phyloP scores from a whole-genome alignment of 2,888 invertebrate genomes.

The Chalcosyrphus nemorum region DNA sequence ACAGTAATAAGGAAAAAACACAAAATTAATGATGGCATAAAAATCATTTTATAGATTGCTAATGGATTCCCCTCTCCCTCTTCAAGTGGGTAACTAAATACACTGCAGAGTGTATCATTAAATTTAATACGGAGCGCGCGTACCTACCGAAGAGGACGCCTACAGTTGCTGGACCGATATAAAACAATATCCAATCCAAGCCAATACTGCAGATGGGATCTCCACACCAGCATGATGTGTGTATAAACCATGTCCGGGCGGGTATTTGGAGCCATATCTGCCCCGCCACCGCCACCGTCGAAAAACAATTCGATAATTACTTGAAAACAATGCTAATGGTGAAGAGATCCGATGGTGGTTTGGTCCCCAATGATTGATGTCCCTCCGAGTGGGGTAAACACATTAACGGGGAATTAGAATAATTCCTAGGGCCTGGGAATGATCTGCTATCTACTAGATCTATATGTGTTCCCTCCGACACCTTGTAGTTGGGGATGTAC shows the following conservation, averaged over 20 bases:
- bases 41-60: conserved; percentile 70
- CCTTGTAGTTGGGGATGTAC: conserved; percentile 1
- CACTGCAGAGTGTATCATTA: conserved; percentile 51
- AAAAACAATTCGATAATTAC: conserved; percentile 60
- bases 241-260: conserved; percentile 24
- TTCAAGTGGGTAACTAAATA: conserved; percentile 56
- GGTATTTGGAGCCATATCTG: conserved; percentile 25
- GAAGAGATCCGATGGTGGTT: conserved; percentile 2
- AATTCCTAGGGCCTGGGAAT: conserved; percentile 26
- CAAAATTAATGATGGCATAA: conserved; percentile 69
- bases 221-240: background rate
- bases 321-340: conserved; percentile 35
- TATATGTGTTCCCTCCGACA: conserved; percentile 28
- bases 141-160: conserved; percentile 57
- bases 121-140: conserved; percentile 55
- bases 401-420: conserved; percentile 49
- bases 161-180: conserved; percentile 49
- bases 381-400: conserved; percentile 31
- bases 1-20: conserved; percentile 30
- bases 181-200: conserved; percentile 8
- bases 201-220: conserved; percentile 19
- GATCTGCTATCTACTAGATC: conserved; percentile 30
- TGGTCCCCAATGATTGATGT: conserved; percentile 44
- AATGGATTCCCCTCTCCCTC: conserved; percentile 60
- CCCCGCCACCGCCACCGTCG: conserved; percentile 3